phyloP scores from a whole-genome alignment of 1,140 invertebrate species.

The Anadara kagoshimensis region DNA sequence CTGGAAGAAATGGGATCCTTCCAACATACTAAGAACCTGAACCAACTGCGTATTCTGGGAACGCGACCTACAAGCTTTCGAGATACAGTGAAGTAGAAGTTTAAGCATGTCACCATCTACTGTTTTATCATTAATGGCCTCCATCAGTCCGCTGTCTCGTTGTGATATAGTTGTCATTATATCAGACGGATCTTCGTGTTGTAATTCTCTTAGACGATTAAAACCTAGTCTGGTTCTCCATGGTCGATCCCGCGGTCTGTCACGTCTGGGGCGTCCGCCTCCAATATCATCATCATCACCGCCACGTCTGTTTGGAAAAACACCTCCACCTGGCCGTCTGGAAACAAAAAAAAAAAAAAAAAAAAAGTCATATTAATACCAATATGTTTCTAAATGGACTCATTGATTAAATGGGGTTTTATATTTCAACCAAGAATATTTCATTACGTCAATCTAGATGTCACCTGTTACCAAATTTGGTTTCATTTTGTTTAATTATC shows the following conservation, averaged over 20 bases:
- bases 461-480: too few relatives aligned
- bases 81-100: background rate
- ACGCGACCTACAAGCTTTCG: background rate
- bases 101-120: background rate
- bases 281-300: background rate
- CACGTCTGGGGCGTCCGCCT: background rate
- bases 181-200: slow-evolving; percentile 6
- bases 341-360: too few relatives aligned
- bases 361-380: too few relatives aligned
- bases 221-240: slow-evolving; percentile 6
- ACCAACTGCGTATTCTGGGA: too few relatives aligned
- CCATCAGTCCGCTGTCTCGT: background rate
- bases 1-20: too few relatives aligned
- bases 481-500: too few relatives aligned
- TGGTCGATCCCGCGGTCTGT: background rate
- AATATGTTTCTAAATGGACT: too few relatives aligned
- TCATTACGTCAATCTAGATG: too few relatives aligned
- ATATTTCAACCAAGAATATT: too few relatives aligned
- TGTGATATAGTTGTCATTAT: slow-evolving; percentile 1
- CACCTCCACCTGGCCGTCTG: too few relatives aligned
- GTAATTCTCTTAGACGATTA: background rate
- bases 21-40: too few relatives aligned
- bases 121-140: slow-evolving; percentile 3
- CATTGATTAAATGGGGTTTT: too few relatives aligned
- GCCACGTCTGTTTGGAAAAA: background rate